These are phyloP conservation scores for Sebastes umbrosus DNA, from an alignment of 2,797 vertebrate genomes.

Conservation along the genomic window DNA sequence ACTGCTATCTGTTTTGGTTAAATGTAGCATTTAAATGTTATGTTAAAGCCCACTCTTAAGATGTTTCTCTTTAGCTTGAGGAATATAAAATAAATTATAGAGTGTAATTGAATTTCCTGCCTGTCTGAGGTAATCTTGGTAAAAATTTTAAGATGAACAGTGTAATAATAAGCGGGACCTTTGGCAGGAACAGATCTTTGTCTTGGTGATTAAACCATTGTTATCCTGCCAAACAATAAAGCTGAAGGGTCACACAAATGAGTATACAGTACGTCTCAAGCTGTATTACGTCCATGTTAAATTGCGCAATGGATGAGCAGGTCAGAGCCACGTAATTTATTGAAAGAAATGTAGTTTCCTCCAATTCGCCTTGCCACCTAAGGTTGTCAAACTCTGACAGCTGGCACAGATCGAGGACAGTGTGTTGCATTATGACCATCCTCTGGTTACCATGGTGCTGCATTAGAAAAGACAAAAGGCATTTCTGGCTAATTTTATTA, in stretches of 20 bases:
- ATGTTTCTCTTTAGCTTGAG: conserved; percentile 7
- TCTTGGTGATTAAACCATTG: conserved; percentile 65
- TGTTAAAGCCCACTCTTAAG: not conserved
- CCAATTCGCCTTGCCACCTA: conserved; percentile 78
- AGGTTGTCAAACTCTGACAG: conserved; percentile 82
- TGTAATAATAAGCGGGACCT: conserved; percentile 53
- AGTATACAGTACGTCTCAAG: conserved; percentile 53
- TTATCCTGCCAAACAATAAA: conserved; percentile 64
- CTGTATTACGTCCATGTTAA: conserved; percentile 73
- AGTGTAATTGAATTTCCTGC: conserved; percentile 48
- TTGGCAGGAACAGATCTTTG: conserved; percentile 50
- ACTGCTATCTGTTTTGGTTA: not conserved
- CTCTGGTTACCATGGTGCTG: conserved; percentile 73
- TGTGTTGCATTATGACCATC: conserved; percentile 70
- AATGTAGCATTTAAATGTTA: conserved; percentile 23
- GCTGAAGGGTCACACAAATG: conserved; percentile 43
- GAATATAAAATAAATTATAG: conserved; percentile 25
- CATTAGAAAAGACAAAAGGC: conserved; percentile 80
- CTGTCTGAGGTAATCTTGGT: conserved; percentile 52
- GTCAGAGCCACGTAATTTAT: conserved; percentile 74
- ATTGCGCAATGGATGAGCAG: conserved; percentile 67
- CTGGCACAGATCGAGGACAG: conserved; percentile 70
- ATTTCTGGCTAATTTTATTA: conserved; percentile 88
- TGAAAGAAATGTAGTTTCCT: conserved; percentile 76
- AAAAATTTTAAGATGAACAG: conserved; percentile 41